Conservation (phyloP, 2,888 invertebrate species). For the Anodontia alba region DNA sequence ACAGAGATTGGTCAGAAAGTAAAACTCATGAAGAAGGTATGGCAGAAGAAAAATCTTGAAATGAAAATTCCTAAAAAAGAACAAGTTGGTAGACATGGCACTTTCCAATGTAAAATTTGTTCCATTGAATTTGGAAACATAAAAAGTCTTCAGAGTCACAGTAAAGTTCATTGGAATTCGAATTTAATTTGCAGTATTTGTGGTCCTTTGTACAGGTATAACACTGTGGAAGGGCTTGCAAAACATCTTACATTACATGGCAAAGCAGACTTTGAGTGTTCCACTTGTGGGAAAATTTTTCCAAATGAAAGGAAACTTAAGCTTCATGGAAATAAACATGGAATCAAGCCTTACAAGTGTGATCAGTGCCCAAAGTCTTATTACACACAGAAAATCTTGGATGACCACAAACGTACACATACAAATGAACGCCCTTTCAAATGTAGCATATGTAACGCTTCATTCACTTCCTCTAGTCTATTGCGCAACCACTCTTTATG, state of each 20-base stretch:
- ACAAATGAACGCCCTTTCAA: background rate
- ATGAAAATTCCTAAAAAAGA: background rate
- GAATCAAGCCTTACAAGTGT: background rate
- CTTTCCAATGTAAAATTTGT: background rate
- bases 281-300: background rate
- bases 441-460: background rate
- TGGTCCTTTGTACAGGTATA: background rate
- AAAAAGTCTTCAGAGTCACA: background rate
- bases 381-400: background rate
- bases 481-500: background rate
- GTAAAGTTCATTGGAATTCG: background rate
- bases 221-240: background rate
- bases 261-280: background rate
- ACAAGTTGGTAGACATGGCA: background rate
- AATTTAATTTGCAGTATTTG: background rate
- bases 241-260: background rate
- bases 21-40: background rate
- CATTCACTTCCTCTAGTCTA: background rate
- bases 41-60: background rate
- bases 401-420: background rate
- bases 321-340: background rate
- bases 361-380: background rate
- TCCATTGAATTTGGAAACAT: background rate
- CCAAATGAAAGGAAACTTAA: background rate
- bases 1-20: background rate